Conservation (phyloP, 2,113 vertebrate species). For the Otocyon megalotis region DNA sequence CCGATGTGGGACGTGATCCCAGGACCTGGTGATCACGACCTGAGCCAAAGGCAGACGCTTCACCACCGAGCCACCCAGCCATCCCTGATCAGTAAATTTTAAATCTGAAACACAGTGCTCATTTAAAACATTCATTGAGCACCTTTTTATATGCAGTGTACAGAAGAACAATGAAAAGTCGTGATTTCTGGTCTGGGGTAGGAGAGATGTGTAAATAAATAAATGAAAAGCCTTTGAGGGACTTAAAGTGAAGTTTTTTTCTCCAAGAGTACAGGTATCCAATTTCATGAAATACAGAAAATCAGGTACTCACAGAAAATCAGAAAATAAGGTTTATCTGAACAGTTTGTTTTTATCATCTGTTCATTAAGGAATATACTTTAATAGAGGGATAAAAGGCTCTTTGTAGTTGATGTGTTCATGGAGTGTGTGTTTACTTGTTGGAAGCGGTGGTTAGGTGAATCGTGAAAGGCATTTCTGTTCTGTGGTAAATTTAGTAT, state of each 20-base stretch:
- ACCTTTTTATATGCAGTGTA: background rate
- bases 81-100: background rate
- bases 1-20: too few species aligned
- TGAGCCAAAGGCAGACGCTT: too few species aligned
- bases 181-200: background rate
- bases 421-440: background rate
- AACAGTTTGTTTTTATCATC: constrained; percentile 34
- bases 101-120: background rate
- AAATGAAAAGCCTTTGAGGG: background rate
- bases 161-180: background rate
- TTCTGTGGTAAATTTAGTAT: background rate
- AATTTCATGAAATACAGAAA: background rate
- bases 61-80: too few species aligned
- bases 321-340: background rate
- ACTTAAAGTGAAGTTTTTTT: background rate
- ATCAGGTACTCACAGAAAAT: background rate
- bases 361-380: constrained; percentile 1
- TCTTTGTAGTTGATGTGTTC: background rate
- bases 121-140: background rate
- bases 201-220: background rate
- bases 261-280: background rate
- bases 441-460: background rate
- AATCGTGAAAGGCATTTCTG: constrained; percentile 1
- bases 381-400: background rate
- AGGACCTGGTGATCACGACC: too few species aligned